A percentile compares a stretch with the other conserved stretches of the same genome.
These are phyloP conservation scores for Clarias gariepinus DNA, from an alignment of 2,113 vertebrate genomes.

Conservation along the genomic window DNA sequence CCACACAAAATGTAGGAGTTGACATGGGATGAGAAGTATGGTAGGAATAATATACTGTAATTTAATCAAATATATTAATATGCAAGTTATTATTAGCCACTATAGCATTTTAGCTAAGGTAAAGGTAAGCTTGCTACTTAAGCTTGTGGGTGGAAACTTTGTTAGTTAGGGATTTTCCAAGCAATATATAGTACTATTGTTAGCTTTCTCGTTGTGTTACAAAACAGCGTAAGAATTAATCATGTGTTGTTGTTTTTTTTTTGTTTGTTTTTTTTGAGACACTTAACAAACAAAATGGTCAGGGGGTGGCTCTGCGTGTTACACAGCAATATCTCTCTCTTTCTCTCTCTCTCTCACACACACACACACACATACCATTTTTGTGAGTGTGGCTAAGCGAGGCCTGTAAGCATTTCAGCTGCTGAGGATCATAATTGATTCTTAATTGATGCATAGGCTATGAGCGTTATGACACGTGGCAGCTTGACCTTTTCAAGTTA, in stretches of 20 bases:
- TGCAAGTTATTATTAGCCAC: too few relatives aligned
- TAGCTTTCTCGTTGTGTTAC: not conserved
- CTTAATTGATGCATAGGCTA: conserved; percentile 49
- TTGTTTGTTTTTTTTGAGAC: too few relatives aligned
- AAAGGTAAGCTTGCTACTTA: not conserved
- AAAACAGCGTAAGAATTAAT: not conserved
- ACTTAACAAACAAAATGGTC: too few relatives aligned
- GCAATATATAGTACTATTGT: not conserved
- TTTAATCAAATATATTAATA: too few relatives aligned
- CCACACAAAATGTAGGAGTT: too few relatives aligned
- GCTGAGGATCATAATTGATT: conserved; percentile 37
- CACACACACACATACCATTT: not conserved
- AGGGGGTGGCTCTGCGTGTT: not conserved
- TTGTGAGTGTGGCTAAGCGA: not conserved
- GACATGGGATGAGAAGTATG: too few relatives aligned
- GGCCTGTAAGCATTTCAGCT: conserved; percentile 51
- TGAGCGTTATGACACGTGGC: conserved; percentile 51
- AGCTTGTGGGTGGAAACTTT: too few relatives aligned
- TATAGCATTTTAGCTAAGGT: not conserved
- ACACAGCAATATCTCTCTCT: not conserved
- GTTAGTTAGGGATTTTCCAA: too few relatives aligned
- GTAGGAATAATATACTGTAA: too few relatives aligned
- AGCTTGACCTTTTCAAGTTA: conserved; percentile 58
- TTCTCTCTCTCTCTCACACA: not conserved
- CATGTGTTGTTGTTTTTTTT: too few relatives aligned